phyloP scores from a whole-genome alignment of 2,888 invertebrate species.

The Pandemis cinnamomeana region DNA sequence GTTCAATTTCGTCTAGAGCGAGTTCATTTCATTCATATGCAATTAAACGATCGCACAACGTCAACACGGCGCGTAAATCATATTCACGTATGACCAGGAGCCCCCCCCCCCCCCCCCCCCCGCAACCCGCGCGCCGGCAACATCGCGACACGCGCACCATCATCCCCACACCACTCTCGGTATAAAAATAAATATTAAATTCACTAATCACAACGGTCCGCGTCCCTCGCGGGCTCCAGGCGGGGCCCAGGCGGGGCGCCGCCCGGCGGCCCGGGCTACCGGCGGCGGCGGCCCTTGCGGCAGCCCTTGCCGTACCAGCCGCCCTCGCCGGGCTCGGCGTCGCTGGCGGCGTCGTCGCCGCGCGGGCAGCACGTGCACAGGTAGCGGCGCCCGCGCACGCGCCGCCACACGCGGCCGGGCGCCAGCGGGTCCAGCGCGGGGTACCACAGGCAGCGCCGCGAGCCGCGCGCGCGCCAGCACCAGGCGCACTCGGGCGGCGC shows the following conservation, averaged over 20 bases:
- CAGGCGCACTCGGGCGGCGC: slow-evolving; percentile 62
- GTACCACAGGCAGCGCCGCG: slow-evolving; percentile 78
- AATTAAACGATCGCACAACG: too few relatives aligned
- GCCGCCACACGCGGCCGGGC: slow-evolving; percentile 61
- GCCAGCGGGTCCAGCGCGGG: slow-evolving; percentile 75
- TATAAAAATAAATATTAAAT: slow-evolving; percentile 11
- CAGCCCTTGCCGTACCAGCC: slow-evolving; percentile 97
- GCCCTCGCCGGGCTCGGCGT: slow-evolving; percentile 55
- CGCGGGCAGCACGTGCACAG: slow-evolving; percentile 87
- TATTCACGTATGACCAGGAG: too few relatives aligned
- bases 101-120: too few relatives aligned
- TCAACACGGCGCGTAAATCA: too few relatives aligned
- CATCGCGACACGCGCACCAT: slow-evolving; percentile 34
- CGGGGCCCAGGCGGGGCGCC: slow-evolving; percentile 39
- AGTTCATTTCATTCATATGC: too few relatives aligned
- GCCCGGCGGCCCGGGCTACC: slow-evolving; percentile 59
- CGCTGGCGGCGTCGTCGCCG: slow-evolving; percentile 62
- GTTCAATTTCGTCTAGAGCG: not conserved
- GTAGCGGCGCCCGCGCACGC: slow-evolving; percentile 82
- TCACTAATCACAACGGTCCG: not conserved
- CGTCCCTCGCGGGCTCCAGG: not conserved
- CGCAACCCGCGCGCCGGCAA: not conserved
- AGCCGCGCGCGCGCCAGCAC: slow-evolving; percentile 63
- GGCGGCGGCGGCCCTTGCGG: slow-evolving; percentile 87
- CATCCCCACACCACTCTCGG: not conserved